These are phyloP conservation scores for Nemopilema nomurai DNA, from an alignment of 30 jellyfish, hydroid and myxozoan genomes.

Conservation along the genomic window DNA sequence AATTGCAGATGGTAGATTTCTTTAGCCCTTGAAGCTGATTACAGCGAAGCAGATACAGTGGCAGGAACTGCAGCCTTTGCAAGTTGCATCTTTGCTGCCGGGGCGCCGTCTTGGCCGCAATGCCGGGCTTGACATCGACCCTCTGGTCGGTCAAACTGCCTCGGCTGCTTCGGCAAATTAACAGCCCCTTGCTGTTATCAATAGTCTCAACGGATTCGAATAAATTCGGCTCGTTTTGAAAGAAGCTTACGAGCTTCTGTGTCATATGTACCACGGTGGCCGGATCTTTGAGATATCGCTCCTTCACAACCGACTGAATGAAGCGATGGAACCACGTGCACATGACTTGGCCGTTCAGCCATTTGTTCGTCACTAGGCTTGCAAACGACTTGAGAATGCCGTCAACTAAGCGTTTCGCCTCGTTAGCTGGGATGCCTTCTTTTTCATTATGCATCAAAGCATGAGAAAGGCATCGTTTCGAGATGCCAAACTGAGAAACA, in stretches of 20 bases:
- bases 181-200: neutral
- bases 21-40: slow-evolving; percentile 20
- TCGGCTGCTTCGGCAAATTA: neutral
- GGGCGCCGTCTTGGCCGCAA: neutral
- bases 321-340: slow-evolving; percentile 42
- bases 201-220: neutral
- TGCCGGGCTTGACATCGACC: neutral
- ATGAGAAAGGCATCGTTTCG: slow-evolving; percentile 42
- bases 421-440: neutral
- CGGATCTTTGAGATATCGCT: slow-evolving; percentile 25
- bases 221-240: slow-evolving; percentile 33
- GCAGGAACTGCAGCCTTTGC: slow-evolving; percentile 50
- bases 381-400: slow-evolving; percentile 21
- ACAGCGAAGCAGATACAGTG: slow-evolving; percentile 25
- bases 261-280: neutral
- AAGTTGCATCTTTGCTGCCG: slow-evolving; percentile 11
- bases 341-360: slow-evolving; percentile 43
- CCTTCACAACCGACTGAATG: slow-evolving; percentile 27
- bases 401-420: neutral
- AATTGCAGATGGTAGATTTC: slow-evolving; percentile 49
- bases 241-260: slow-evolving; percentile 14
- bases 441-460: neutral
- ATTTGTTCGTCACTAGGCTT: slow-evolving; percentile 9
- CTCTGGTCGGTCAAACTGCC: neutral
- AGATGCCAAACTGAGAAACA: slow-evolving; percentile 59